Evolutionary conservation across 2,888 invertebrate genomes (phyloP).

Genomic region (Sisyra nigra): DNA sequence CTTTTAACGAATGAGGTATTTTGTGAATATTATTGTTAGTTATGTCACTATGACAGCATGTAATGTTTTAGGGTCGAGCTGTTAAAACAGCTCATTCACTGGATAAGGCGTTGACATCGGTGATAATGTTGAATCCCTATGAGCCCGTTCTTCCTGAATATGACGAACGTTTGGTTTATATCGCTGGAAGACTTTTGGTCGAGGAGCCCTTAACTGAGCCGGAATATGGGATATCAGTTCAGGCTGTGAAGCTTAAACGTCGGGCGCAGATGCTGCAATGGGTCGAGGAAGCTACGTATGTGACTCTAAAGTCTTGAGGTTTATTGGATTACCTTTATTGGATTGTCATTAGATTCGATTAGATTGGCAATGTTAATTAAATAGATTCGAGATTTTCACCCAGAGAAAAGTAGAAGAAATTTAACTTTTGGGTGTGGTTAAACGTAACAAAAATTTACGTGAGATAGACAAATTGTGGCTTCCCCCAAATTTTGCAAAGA

Average conservation of each 20-base stretch:
- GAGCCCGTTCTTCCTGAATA: conserved; percentile 36
- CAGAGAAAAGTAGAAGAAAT: no score
- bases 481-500: no score
- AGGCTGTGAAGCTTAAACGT: conserved; percentile 68
- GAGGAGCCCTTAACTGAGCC: conserved; percentile 73
- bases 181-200: conserved; percentile 55
- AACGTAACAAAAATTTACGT: no score
- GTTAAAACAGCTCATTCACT: conserved; percentile 63
- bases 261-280: conserved; percentile 90
- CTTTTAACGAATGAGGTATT: conserved; percentile 75
- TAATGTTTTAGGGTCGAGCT: conserved; percentile 46
- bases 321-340: no score
- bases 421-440: no score
- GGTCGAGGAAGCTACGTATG: conserved; percentile 62
- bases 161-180: conserved; percentile 61
- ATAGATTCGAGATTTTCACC: no score
- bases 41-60: conserved; percentile 5
- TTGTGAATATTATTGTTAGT: conserved; percentile 2
- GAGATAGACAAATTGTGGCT: no score
- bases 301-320: no score
- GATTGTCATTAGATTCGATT: no score
- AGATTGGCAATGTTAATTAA: no score
- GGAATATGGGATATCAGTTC: conserved; percentile 70
- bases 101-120: conserved; percentile 57
- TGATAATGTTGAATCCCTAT: conserved; percentile 30